Base-by-base conservation (phyloP, 2,888 invertebrate species). In the Rhagium mordax region DNA sequence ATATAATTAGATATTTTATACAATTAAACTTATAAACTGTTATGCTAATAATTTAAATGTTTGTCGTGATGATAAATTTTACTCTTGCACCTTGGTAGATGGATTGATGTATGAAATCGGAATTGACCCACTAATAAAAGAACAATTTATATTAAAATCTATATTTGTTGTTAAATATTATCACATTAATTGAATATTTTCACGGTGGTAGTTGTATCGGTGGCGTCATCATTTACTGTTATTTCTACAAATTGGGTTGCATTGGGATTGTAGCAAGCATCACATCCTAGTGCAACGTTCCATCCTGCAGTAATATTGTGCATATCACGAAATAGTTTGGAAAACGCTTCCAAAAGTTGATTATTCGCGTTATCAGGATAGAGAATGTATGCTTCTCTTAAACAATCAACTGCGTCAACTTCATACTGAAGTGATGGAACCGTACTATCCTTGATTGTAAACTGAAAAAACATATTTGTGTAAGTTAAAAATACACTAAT, bases 351-450 rank as follows among this genome's bases (percentile, higher is more conserved):
- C 5, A 13, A 18, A 18, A 29, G 27, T 6, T n/a, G 16, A 7
- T 4, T 0, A 18, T 59, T 20, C 0, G 3, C 27, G 16, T 18
- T 33, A 5, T 33, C 33, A 3, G 59, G 59, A 18, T 59, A 59
- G 2, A 59, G 59, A 8, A 59, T 18, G 4, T 18, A 59, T 13
- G 59, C 33, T 33, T 59, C 59, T 59, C 0, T 1, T 10, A 59
- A 24, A 18, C 59, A 59, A 10, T 59, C 59, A 7, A 59, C 20
- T 16, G 59, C 59, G 13, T 59, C 59, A 2, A 59, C 59, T 13
- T 59, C 59, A 20, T 59, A 59, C 13, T 59, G 59, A 16, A 59
- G 33, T 18, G 29, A 33, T 59, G 59, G 55, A 6, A 24, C 55
- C 2, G 7, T 7, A 13, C 24, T 59, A 10, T 55, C 21, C 10